These are phyloP conservation scores for Neolamprologus sp. DNA, from an alignment of 2,113 vertebrate species.

Conservation along the genomic window DNA sequence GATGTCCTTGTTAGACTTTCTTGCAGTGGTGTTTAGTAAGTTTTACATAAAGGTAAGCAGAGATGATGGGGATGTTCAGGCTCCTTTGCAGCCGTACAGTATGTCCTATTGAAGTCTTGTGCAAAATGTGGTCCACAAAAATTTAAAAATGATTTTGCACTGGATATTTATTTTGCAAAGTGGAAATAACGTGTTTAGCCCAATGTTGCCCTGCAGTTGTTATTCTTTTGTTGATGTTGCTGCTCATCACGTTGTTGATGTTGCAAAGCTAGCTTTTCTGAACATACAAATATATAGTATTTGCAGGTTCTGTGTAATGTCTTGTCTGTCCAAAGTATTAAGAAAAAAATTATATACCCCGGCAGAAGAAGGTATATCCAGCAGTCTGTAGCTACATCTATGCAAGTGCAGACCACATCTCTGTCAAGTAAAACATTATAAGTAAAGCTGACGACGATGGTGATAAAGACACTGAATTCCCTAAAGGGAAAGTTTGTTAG, in stretches of 20 bases:
- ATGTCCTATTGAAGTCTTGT: rapidly evolving
- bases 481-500: background rate
- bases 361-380: rapidly evolving
- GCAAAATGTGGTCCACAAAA: background rate
- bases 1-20: rapidly evolving
- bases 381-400: rapidly evolving
- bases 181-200: rapidly evolving
- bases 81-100: rapidly evolving
- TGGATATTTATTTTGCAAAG: background rate
- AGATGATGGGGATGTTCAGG: background rate
- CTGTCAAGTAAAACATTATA: background rate
- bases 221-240: rapidly evolving
- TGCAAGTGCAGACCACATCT: background rate
- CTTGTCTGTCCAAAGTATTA: background rate
- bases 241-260: no score
- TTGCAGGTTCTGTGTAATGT: rapidly evolving
- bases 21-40: background rate
- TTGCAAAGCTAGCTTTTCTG: background rate
- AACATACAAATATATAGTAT: background rate
- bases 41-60: background rate
- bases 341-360: rapidly evolving
- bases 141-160: background rate
- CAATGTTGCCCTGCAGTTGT: rapidly evolving
- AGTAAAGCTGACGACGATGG: background rate
- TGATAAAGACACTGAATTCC: background rate